Base-by-base conservation (phyloP, 2,888 invertebrate species). In the Nudaria mundana region DNA sequence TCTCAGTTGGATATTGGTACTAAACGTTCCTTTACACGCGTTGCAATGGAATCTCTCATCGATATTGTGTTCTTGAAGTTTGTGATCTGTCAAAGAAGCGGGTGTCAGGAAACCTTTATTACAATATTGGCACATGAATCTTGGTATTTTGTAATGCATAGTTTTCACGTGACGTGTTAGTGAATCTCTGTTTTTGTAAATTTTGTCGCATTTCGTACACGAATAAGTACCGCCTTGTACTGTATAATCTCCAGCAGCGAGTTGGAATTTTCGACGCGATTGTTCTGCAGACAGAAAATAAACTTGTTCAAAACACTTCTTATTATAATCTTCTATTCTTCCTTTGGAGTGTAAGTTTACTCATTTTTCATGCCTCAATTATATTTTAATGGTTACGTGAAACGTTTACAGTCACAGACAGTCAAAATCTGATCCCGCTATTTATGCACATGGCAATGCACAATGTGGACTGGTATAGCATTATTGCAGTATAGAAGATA, bases 211-310 rank as follows among this genome's bases (percentile, higher is more conserved):
- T 14, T 57, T 55, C 6, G 48, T 12, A 53, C 82, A 83, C 5
- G 48, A 37, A 55, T 63, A 72, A 1, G 29, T 28, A 8, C 60
- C 65, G 3, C 67, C 80, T 0, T 69, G 66, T 37, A 41, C 47
- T 31, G 39, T 71, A 61, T 56, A 82, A 44, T 82, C 82, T 20
- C 6, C 20, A 2, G 5, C 20, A 5, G 5, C 8, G 3, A 20
- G 20, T 2, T 3, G 2, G 56, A 78, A 81, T 56, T 65, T 71
- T 42, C 60, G 54, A 37, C 42, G 51, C 41, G 14, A 37, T 41
- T 57, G 60, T 65, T 77, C 59, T 63, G 71, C 60, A 66, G 75
- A 72, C 61, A 78, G 61, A 76, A 73, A 73, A 71, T 55, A 56
- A 44, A 53, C 40, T 49, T 43, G 23, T 44, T 43, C 18, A 46